phyloP scores from a whole-genome alignment of 2,888 invertebrate genomes.

The Rhorus exstirpatorius region DNA sequence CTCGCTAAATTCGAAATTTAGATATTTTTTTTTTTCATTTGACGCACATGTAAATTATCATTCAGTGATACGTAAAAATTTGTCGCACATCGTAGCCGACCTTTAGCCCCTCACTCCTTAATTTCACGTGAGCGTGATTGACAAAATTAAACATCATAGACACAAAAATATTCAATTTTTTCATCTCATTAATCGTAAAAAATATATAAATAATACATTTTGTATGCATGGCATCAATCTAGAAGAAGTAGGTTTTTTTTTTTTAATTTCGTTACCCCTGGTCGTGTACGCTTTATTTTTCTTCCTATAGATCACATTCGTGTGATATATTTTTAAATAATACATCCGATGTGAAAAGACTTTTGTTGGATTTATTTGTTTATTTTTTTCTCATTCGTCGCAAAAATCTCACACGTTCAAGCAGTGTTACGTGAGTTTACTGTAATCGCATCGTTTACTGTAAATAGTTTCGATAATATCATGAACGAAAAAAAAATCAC shows the following conservation, averaged over 20 bases:
- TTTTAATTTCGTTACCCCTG: slow-evolving; percentile 52
- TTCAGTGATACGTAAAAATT: slow-evolving; percentile 32
- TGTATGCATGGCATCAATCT: slow-evolving; percentile 69
- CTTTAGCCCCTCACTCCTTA: slow-evolving; percentile 2
- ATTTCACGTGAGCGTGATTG: slow-evolving; percentile 30
- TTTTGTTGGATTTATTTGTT: slow-evolving; percentile 58
- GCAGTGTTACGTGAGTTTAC: slow-evolving; percentile 84
- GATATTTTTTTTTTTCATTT: slow-evolving; percentile 3
- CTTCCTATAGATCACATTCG: slow-evolving; percentile 56
- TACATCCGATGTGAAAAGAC: neutral
- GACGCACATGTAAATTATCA: slow-evolving; percentile 8
- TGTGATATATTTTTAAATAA: slow-evolving; percentile 41
- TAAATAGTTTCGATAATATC: slow-evolving; percentile 51
- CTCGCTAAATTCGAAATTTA: slow-evolving; percentile 43
- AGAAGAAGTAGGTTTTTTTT: slow-evolving; percentile 64
- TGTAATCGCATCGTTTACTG: slow-evolving; percentile 65
- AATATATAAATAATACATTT: slow-evolving; percentile 20
- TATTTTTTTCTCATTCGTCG: slow-evolving; percentile 59
- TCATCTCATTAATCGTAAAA: neutral
- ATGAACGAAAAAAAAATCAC: slow-evolving; percentile 14
- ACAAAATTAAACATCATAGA: slow-evolving; percentile 11
- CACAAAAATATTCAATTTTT: slow-evolving; percentile 2
- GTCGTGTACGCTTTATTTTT: slow-evolving; percentile 49
- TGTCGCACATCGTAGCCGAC: slow-evolving; percentile 47
- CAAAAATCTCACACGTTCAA: slow-evolving; percentile 78